Evolutionary conservation across 2,888 invertebrate genomes (phyloP).

Genomic region (Barypeithes pellucidus): DNA sequence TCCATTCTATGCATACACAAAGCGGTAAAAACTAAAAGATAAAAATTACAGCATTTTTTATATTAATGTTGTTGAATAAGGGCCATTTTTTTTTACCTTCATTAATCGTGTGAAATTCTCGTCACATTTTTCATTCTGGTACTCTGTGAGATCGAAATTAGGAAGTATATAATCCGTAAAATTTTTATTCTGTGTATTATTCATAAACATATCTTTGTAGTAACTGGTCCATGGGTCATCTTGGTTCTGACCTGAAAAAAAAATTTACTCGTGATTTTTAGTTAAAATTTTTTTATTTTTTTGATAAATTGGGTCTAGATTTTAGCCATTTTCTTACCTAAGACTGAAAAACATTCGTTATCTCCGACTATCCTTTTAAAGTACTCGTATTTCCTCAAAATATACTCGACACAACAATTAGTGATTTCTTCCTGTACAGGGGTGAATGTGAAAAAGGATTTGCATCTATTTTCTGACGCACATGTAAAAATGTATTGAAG

Average conservation of each 20-base stretch:
- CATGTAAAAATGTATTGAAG: conserved; percentile 35
- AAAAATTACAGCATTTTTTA: too few species aligned
- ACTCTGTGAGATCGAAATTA: conserved; percentile 39
- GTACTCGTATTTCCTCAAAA: conserved; percentile 32
- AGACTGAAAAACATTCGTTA: conserved; percentile 26
- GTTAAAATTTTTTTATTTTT: too few species aligned
- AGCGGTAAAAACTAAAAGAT: conserved; percentile 59
- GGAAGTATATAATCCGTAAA: conserved; percentile 44
- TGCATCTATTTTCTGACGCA: conserved; percentile 53
- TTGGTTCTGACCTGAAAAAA: conserved; percentile 16
- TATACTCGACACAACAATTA: conserved; percentile 41
- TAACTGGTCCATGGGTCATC: conserved; percentile 48
- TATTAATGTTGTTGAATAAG: too few species aligned
- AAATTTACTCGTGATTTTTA: neutral
- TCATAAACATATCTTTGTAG: conserved; percentile 35
- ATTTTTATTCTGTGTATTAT: conserved; percentile 16
- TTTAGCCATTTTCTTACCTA: conserved; percentile 4
- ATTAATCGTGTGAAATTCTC: conserved; percentile 43
- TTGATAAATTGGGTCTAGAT: too few species aligned
- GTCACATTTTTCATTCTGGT: conserved; percentile 35
- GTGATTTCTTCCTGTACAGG: conserved; percentile 58
- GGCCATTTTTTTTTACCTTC: conserved; percentile 42
- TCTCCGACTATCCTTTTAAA: conserved; percentile 18
- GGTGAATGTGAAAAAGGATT: conserved; percentile 63
- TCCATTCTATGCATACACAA: conserved; percentile 65